Evolutionary conservation across 2,888 invertebrate genomes (phyloP).

Genomic region (Ochropleura plecta): DNA sequence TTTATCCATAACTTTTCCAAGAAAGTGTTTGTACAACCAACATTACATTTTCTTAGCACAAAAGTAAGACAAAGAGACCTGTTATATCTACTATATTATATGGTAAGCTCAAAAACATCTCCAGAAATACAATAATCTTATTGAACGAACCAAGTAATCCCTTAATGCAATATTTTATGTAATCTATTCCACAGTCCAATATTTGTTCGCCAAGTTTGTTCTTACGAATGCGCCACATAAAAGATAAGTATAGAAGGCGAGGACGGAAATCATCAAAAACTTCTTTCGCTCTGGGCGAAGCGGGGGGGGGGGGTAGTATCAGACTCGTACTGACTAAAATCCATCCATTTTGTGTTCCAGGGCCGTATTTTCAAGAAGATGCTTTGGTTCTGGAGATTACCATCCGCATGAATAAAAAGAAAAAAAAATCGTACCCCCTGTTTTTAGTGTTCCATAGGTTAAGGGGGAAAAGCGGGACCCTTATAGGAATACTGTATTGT

Average conservation of each 20-base stretch:
- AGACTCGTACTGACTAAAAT: too few species aligned
- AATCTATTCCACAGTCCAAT: constrained; percentile 58
- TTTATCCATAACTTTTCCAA: not conserved
- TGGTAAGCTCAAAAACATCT: constrained; percentile 8
- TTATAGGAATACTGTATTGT: too few species aligned
- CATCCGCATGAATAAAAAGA: not conserved
- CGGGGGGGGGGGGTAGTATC: too few species aligned
- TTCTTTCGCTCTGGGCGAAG: too few species aligned
- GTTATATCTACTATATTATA: not conserved
- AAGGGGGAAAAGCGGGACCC: too few species aligned
- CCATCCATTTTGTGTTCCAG: too few species aligned
- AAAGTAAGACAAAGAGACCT: constrained; percentile 25
- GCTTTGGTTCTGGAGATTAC: not conserved
- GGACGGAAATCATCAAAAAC: too few species aligned
- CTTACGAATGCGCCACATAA: constrained; percentile 23
- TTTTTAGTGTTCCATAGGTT: not conserved
- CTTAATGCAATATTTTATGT: constrained; percentile 62
- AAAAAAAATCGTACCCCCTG: not conserved
- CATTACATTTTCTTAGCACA: not conserved
- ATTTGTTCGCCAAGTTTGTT: constrained; percentile 51
- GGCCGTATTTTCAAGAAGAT: not conserved
- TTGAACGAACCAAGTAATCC: constrained; percentile 48
- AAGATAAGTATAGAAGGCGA: not conserved
- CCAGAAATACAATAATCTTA: constrained; percentile 36
- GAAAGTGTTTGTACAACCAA: not conserved